These are phyloP conservation scores for Gopherus evgoodei DNA, from an alignment of 2,113 vertebrate genomes.

Conservation along the genomic window DNA sequence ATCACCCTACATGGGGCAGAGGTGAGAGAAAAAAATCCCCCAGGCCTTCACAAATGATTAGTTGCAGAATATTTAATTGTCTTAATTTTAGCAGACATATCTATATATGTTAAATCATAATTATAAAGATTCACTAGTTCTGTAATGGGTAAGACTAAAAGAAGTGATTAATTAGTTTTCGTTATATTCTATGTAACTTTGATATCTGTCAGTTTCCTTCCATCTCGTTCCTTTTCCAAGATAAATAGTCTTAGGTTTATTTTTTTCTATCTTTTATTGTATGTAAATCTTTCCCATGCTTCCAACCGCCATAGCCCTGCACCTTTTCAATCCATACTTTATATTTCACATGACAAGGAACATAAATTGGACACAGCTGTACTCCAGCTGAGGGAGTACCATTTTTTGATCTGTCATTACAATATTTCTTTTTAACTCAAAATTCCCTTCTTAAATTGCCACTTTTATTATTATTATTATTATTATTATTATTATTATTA, in stretches of 20 bases:
- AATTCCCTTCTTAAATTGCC: neutral
- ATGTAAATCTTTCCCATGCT: neutral
- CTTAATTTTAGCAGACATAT: neutral
- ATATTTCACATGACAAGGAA: neutral
- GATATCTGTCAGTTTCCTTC: neutral
- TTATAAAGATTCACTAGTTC: neutral
- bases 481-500: too few relatives aligned
- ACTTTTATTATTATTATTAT: neutral
- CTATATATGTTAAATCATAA: neutral
- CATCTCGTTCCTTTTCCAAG: neutral
- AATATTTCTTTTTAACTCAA: neutral
- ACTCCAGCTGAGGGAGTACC: neutral
- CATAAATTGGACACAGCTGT: neutral
- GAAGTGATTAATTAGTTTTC: neutral
- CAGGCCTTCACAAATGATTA: neutral
- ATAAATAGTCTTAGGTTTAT: neutral
- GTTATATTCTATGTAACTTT: neutral
- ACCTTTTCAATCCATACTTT: neutral
- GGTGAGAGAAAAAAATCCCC: neutral
- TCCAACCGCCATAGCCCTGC: neutral
- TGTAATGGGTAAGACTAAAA: neutral
- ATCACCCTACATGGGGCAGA: neutral
- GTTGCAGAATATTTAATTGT: neutral
- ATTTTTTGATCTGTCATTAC: neutral
- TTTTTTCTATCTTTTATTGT: neutral